A percentile compares a stretch with the other conserved stretches of the same genome.
phyloP scores from a whole-genome alignment of 2,888 invertebrate genomes.

The Linnaemya vulpina region DNA sequence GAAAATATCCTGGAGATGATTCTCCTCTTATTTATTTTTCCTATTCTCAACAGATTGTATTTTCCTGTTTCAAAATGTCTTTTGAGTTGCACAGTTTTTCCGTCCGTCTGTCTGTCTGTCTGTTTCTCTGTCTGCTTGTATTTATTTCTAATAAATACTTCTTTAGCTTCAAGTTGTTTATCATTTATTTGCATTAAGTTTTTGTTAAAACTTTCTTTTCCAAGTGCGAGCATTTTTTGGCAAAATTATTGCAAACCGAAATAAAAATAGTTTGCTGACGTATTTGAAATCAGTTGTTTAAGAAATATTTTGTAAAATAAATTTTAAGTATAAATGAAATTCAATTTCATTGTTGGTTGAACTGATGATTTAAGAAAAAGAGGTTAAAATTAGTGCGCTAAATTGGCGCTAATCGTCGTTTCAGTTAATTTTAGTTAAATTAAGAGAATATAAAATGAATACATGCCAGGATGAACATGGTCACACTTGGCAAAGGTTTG shows the following conservation, averaged over 20 bases:
- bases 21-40: background rate
- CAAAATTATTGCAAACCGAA: conserved; percentile 21
- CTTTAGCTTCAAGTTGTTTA: conserved; percentile 48
- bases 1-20: conserved; percentile 46
- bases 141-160: background rate
- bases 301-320: conserved; percentile 10
- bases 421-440: too few relatives aligned
- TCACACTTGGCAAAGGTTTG: too few relatives aligned
- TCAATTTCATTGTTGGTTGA: conserved; percentile 42
- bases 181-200: conserved; percentile 32
- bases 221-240: background rate
- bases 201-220: conserved; percentile 2
- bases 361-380: background rate
- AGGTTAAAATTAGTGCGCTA: background rate
- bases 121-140: conserved; percentile 4
- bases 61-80: conserved; percentile 37
- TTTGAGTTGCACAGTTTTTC: conserved; percentile 3
- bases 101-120: background rate
- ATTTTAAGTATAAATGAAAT: background rate
- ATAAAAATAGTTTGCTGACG: conserved; percentile 51
- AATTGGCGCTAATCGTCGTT: too few relatives aligned
- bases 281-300: conserved; percentile 55
- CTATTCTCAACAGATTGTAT: background rate
- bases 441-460: too few relatives aligned
- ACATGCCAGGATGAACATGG: too few relatives aligned